These are phyloP conservation scores for Acleris cristana DNA, from an alignment of 2,888 invertebrate species.

Conservation along the genomic window DNA sequence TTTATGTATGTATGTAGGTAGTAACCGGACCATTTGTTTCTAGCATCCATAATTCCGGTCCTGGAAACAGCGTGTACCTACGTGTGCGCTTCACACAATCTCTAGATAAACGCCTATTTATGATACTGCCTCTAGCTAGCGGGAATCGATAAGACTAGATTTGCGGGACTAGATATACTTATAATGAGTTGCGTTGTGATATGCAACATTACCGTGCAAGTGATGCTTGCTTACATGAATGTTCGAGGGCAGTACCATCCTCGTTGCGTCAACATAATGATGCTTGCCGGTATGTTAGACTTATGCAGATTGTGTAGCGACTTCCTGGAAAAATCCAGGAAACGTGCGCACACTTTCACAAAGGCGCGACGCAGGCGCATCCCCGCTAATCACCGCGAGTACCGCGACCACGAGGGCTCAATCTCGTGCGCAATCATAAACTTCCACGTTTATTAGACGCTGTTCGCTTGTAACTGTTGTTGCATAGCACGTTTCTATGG, in stretches of 20 bases:
- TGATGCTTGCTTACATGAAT: conserved; percentile 26
- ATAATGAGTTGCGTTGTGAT: conserved; percentile 24
- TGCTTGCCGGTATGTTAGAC: conserved; percentile 52
- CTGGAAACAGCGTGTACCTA: too few species aligned
- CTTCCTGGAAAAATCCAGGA: conserved; percentile 63
- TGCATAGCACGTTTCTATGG: conserved; percentile 9
- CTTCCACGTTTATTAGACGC: conserved; percentile 32
- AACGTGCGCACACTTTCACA: conserved; percentile 62
- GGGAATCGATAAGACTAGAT: too few species aligned
- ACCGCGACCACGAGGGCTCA: conserved; percentile 34
- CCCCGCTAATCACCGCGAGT: conserved; percentile 38
- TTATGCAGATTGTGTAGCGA: conserved; percentile 54
- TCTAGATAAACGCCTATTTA: too few species aligned
- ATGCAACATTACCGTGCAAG: conserved; percentile 21
- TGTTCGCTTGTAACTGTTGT: conserved; percentile 9
- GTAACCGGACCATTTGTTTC: too few species aligned
- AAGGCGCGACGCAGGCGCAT: conserved; percentile 40
- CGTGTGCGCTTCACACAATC: too few species aligned
- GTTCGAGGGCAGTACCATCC: conserved; percentile 50
- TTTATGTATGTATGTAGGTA: too few species aligned
- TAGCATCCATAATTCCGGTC: too few species aligned
- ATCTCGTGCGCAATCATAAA: conserved; percentile 39
- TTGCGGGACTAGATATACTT: neutral
- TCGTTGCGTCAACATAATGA: conserved; percentile 59
- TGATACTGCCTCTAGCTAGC: too few species aligned